phyloP scores from a whole-genome alignment of 2,113 vertebrate genomes.

The Sardina pilchardus region DNA sequence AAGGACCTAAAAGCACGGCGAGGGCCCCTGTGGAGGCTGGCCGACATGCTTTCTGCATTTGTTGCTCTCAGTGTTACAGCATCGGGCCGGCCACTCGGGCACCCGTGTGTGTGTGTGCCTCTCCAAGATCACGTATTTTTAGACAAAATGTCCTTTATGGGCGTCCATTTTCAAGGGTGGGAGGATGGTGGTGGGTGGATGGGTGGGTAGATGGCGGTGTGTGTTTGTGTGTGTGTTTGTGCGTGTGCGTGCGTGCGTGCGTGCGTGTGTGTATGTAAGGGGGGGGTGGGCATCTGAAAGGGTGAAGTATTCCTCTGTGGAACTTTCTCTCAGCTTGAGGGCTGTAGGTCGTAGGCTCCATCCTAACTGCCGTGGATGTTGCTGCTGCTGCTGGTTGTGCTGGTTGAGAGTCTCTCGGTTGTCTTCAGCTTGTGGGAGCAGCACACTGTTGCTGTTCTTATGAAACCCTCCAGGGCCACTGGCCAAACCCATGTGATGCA shows the following conservation, averaged over 20 bases:
- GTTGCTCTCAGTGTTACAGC: slow-evolving; percentile 16
- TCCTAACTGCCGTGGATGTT: not conserved
- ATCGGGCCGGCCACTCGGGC: not conserved
- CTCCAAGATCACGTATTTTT: slow-evolving; percentile 10
- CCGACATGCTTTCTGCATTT: slow-evolving; percentile 62
- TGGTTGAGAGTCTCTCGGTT: not conserved
- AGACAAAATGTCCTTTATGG: not conserved
- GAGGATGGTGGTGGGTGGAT: not conserved
- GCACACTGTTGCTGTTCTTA: not conserved
- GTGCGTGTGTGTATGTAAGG: not conserved
- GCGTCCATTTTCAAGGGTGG: not conserved
- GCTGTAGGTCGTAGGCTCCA: not conserved
- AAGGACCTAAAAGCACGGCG: not conserved
- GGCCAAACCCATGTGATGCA: not conserved
- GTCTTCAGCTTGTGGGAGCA: not conserved
- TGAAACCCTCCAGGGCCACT: not conserved
- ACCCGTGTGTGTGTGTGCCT: slow-evolving; percentile 40
- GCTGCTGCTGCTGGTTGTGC: no score
- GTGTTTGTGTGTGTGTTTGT: not conserved
- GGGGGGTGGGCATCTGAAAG: not conserved
- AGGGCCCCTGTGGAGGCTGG: not conserved
- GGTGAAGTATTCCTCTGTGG: not conserved
- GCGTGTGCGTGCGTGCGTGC: no score
- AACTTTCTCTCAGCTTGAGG: not conserved
- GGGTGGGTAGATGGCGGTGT: not conserved